Evolutionary conservation across 2,113 vertebrate species (phyloP).

Genomic region (Lagopus leucura): DNA sequence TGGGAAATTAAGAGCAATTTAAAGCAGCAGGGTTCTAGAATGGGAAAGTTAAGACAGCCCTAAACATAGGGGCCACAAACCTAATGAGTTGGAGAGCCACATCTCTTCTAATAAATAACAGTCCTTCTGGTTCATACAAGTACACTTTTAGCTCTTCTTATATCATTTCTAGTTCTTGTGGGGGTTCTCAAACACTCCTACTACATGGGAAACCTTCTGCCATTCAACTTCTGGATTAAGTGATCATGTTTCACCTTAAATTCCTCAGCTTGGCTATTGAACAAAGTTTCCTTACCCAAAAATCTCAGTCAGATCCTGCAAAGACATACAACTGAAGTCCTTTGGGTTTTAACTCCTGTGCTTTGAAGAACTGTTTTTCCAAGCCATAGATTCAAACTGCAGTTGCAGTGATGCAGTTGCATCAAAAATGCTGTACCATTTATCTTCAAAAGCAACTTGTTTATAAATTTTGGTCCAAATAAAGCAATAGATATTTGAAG

Average conservation of each 20-base stretch:
- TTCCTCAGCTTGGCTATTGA: background rate
- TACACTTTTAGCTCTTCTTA: background rate
- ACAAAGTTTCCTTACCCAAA: background rate
- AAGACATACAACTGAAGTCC: background rate
- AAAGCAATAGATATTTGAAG: background rate
- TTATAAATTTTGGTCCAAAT: background rate
- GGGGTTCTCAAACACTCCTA: background rate
- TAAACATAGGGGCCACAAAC: background rate
- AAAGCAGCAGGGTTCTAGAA: conserved; percentile 32
- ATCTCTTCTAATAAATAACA: background rate
- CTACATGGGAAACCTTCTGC: background rate
- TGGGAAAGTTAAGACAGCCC: background rate
- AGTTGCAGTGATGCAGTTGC: background rate
- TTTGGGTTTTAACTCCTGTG: background rate
- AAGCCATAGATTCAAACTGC: background rate
- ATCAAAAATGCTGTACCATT: background rate
- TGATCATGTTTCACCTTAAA: background rate
- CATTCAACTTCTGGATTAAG: background rate
- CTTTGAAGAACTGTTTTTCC: background rate
- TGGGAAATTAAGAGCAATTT: conserved; percentile 38
- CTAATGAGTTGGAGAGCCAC: background rate
- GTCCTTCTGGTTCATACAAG: background rate
- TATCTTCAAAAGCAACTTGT: background rate
- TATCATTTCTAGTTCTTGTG: background rate
- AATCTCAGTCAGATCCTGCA: background rate